These are phyloP conservation scores for Onychomys leucogaster DNA, from an alignment of 2,797 vertebrate species.

Conservation along the genomic window DNA sequence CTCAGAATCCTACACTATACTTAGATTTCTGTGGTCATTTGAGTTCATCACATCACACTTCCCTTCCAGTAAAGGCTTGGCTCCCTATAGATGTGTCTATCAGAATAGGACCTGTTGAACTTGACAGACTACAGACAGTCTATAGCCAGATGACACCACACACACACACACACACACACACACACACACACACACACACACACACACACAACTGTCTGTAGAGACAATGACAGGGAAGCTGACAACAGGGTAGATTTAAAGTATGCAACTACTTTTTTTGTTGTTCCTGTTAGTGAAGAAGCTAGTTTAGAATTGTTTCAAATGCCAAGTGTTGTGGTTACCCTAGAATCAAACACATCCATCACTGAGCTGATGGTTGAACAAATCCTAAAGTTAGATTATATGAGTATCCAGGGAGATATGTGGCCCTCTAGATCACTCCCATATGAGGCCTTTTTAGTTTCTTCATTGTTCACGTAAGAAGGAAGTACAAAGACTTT, in stretches of 20 bases:
- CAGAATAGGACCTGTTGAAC: neutral
- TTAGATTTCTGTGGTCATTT: conserved; percentile 16
- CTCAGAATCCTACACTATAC: neutral
- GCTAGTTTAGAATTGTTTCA: conserved; percentile 78
- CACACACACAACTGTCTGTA: neutral
- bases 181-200: neutral
- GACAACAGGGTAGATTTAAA: neutral
- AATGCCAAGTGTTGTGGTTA: conserved; percentile 15
- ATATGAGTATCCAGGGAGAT: neutral
- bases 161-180: neutral
- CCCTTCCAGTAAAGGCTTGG: conserved; percentile 23
- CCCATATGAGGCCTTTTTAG: conserved; percentile 38
- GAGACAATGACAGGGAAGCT: neutral
- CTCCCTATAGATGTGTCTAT: neutral
- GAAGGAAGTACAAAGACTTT: neutral
- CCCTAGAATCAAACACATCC: conserved; percentile 32
- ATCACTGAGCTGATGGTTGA: conserved; percentile 10
- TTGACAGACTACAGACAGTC: neutral
- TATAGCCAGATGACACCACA: neutral
- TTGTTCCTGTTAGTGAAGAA: neutral
- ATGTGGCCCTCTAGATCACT: conserved; percentile 10
- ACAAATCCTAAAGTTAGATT: conserved; percentile 45
- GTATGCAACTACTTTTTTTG: neutral
- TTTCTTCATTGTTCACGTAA: neutral
- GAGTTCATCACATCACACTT: neutral